These are phyloP conservation scores for Parazoanthus atlanticus DNA, from an alignment of 92 coral and sea anemone species.

Conservation along the genomic window DNA sequence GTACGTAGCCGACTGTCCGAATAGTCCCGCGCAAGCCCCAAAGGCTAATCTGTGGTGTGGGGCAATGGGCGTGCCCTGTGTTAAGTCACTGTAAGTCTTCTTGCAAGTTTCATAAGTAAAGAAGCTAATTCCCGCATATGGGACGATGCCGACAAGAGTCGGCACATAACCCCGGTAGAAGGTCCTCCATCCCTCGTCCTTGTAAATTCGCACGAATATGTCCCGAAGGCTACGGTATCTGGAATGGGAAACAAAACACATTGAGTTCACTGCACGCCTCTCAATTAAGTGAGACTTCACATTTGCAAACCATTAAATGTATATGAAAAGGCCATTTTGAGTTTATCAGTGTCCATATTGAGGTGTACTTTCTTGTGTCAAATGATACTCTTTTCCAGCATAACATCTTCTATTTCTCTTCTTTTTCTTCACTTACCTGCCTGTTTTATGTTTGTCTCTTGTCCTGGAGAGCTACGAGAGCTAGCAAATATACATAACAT, in stretches of 20 bases:
- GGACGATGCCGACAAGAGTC: conserved; percentile 88
- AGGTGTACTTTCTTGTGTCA: too few species aligned
- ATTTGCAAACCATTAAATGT: background rate
- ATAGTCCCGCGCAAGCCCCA: conserved; percentile 97
- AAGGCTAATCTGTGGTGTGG: conserved; percentile 88
- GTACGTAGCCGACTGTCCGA: conserved; percentile 91
- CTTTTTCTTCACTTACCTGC: too few species aligned
- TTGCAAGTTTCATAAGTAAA: conserved; percentile 94
- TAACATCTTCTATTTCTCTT: too few species aligned
- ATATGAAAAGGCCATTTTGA: background rate
- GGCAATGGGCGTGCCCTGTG: conserved; percentile 59
- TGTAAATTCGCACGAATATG: conserved; percentile 76
- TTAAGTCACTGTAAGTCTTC: conserved; percentile 64
- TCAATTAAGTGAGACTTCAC: background rate
- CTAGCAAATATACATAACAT: too few species aligned
- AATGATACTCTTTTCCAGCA: too few species aligned
- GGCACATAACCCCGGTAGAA: conserved; percentile 91
- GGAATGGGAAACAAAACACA: conserved; percentile 10
- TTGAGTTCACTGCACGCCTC: background rate
- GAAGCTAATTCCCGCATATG: conserved; percentile 97
- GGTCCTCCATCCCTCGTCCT: conserved; percentile 80
- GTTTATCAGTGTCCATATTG: too few species aligned
- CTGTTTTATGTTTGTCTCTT: too few species aligned
- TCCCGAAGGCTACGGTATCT: conserved; percentile 84
- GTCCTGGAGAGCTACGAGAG: too few species aligned